These are phyloP conservation scores for Hydrophis major DNA, from an alignment of 2,797 vertebrate genomes.

Conservation along the genomic window DNA sequence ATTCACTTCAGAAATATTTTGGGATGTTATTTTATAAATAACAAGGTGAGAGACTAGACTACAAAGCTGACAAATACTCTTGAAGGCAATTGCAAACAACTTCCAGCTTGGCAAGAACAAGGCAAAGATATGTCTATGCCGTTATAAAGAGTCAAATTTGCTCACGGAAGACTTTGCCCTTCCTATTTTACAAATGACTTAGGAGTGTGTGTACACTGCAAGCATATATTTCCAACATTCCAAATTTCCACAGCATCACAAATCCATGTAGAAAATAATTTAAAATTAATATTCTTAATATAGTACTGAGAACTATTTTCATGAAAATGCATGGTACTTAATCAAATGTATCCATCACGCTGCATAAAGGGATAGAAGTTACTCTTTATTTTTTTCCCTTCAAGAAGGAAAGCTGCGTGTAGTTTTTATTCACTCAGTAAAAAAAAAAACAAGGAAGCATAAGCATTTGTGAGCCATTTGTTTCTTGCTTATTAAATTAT, in stretches of 20 bases:
- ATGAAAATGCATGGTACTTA: neutral
- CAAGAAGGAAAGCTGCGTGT: neutral
- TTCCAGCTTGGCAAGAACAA: neutral
- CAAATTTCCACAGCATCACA: neutral
- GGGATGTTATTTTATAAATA: neutral
- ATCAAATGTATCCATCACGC: neutral
- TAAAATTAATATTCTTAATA: neutral
- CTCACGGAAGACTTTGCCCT: neutral
- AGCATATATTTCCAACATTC: neutral
- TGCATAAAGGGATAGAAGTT: neutral
- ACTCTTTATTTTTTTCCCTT: neutral
- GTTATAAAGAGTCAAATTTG: neutral
- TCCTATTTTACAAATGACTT: neutral
- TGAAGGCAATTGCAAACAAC: neutral
- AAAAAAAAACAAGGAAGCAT: too few relatives aligned
- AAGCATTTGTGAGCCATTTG: neutral
- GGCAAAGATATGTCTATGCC: neutral
- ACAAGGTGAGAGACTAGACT: neutral
- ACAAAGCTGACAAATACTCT: neutral
- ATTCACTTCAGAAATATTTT: neutral
- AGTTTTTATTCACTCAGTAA: neutral
- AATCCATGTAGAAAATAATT: neutral
- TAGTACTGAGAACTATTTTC: neutral
- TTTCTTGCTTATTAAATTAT: neutral
- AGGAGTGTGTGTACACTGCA: neutral